Conservation (phyloP, 2,797 vertebrate genomes). For the Megaceryle alcyon region DNA sequence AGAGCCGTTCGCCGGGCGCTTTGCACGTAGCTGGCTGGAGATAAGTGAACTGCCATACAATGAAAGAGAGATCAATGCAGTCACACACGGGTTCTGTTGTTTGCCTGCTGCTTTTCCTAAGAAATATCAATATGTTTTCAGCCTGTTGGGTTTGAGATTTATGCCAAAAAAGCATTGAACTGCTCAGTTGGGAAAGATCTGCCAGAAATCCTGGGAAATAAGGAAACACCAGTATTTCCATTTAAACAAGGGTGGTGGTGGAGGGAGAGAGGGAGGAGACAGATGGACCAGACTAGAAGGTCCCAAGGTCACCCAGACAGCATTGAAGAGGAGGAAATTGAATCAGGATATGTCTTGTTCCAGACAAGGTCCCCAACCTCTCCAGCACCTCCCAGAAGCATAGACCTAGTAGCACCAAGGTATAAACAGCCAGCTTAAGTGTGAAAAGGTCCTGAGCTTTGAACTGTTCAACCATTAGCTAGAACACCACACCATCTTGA, state of each 20-base stretch:
- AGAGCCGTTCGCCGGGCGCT: neutral
- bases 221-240: conserved; percentile 58
- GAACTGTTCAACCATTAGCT: neutral
- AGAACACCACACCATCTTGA: neutral
- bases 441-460: conserved; percentile 55
- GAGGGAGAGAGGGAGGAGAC: neutral
- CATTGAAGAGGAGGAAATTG: conserved; percentile 31
- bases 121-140: conserved; percentile 38
- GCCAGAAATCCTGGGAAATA: conserved; percentile 50
- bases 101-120: neutral
- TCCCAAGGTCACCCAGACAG: conserved; percentile 35
- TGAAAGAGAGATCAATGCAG: neutral
- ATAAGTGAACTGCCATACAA: neutral
- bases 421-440: neutral
- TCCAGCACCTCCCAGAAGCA: conserved; percentile 11
- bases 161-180: conserved; percentile 31
- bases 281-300: neutral
- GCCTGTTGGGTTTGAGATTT: conserved; percentile 1
- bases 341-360: conserved; percentile 14
- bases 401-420: neutral
- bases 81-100: neutral
- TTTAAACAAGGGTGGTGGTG: neutral
- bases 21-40: neutral
- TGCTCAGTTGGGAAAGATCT: conserved; percentile 2
- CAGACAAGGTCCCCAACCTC: neutral